Base-by-base conservation (phyloP, 2,113 vertebrate species). In the Typhlomys cinereus region DNA sequence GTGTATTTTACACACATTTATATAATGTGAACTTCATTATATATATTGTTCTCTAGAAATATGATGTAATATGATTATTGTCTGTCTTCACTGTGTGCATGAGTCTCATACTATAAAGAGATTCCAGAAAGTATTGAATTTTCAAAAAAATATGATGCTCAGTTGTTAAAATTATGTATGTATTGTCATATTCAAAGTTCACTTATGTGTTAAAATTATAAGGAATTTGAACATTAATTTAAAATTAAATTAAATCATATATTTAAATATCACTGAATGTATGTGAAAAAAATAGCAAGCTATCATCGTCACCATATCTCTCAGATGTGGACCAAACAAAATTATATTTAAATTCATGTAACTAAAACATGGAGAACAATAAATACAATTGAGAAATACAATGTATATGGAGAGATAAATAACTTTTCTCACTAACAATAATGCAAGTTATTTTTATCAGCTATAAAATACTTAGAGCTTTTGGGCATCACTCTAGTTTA, bases 211-310 rank as follows among this genome's bases (percentile, higher is more conserved):
- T n/a, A n/a, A n/a, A n/a, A n/a, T n/a, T n/a, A n/a, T n/a, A n/a
- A 21, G 67, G 9, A 31, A 84, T 44, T 39, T 54, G 10, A 44
- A n/a, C n/a, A n/a, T n/a, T n/a, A n/a, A 12, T 36, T 78, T 93
- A 31, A 86, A 73, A 79, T 61, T 66, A 92, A 88, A 92, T 90
- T 90, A 20, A 27, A n/a, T 70, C 36, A 85, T 73, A 50, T 78
- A 39, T n/a, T n/a, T 57, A 88, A 95, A 95, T 85, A 69, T 67
- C 85, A 25, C 5, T 69, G 34, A 80, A 18, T 59, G 69, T 20
- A 29, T 90, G 48, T 59, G 39, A 89, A 90, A 67, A 74, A n/a
- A n/a, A n/a, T 86, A 74, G 94, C 74, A 79, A 10, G 18, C 78
- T 85, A 21, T 67, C 57, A 74, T 41, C 23, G 5, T 89, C 2